Base-by-base conservation (phyloP, 2,888 invertebrate species). In the Piscicola geometra region DNA sequence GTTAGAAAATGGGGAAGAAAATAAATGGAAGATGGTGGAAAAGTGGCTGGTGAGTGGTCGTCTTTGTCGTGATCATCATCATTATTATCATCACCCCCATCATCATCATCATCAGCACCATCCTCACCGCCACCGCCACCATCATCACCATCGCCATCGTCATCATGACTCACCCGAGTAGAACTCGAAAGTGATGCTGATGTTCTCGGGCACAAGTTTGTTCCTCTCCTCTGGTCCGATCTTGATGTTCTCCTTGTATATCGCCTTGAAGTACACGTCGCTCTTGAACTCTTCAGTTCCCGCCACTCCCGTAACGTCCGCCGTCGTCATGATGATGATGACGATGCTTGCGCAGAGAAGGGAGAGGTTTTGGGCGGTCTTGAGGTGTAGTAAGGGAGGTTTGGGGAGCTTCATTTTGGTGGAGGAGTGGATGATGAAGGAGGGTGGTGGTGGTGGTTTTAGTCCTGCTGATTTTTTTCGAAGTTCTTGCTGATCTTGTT, bases 111-210 rank as follows among this genome's bases (percentile, higher is more conserved):
- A 15, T 41, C 9, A 41, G 5, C 9, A 41, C 15, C 9, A 41
- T 41, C 9, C 9, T 41, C 15, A 15, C 15, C 9, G 15, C 15
- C 9, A 41, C 15, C 3, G 60, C 9, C 5, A 18, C n/a, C 15
- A 15, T 41, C 9, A 15, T 41, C 9, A 41, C 15, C 9, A 41
- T 41, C 9, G 15, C 15, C 9, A 15, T 41, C 15, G 41, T 41
- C 9, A 41, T 41, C 9, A 41, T 41, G n/a, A 68, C 52, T 1
- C 15, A 71, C 71, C 71, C 18, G 41, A 25, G 33, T 71, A 41
- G 21, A 52, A 50, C 52, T 71, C 71, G 18, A 71, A 50, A 32
- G 50, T 71, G 52, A 71, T 71, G 32, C 50, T 71, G 52, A 71
- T 71, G 25, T 32, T 52, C n/a, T 71, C 71, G 3, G 28, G 33